Evolutionary conservation across 30 jellyfish, hydroid and myxozoan species (phyloP).

Genomic region (Hydractinia symbiolongicarpus): DNA sequence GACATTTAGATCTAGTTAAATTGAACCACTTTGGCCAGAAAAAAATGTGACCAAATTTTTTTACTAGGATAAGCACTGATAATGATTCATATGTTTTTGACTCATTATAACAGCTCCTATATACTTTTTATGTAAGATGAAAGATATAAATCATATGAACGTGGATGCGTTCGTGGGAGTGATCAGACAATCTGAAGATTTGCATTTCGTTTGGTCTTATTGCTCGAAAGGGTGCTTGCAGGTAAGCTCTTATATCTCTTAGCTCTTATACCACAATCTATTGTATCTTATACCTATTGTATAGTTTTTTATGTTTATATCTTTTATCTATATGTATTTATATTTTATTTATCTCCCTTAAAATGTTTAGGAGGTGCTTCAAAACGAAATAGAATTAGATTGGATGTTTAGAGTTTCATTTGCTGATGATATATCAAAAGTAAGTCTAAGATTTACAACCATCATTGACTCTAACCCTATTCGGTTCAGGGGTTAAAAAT

Average conservation of each 20-base stretch:
- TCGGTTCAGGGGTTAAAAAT: too few relatives aligned
- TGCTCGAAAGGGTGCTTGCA: constrained; percentile 78
- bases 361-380: too few relatives aligned
- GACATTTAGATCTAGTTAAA: too few relatives aligned
- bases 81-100: too few relatives aligned
- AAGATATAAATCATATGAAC: constrained; percentile 56
- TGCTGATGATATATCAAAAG: constrained; percentile 78
- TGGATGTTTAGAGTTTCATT: constrained; percentile 84
- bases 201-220: constrained; percentile 40
- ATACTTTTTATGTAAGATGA: constrained; percentile 23
- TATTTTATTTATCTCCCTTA: neutral
- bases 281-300: too few relatives aligned
- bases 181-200: constrained; percentile 12
- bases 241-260: constrained; percentile 18
- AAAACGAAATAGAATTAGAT: constrained; percentile 50
- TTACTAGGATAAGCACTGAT: too few relatives aligned
- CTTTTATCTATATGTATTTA: neutral
- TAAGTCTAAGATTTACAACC: neutral
- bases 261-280: too few relatives aligned
- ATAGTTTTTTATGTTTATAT: too few relatives aligned
- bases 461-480: too few relatives aligned
- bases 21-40: too few relatives aligned
- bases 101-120: too few relatives aligned
- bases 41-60: too few relatives aligned
- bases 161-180: constrained; percentile 62